Evolutionary conservation across 1,140 invertebrate genomes (phyloP).

Genomic region (Olivierus martensii): DNA sequence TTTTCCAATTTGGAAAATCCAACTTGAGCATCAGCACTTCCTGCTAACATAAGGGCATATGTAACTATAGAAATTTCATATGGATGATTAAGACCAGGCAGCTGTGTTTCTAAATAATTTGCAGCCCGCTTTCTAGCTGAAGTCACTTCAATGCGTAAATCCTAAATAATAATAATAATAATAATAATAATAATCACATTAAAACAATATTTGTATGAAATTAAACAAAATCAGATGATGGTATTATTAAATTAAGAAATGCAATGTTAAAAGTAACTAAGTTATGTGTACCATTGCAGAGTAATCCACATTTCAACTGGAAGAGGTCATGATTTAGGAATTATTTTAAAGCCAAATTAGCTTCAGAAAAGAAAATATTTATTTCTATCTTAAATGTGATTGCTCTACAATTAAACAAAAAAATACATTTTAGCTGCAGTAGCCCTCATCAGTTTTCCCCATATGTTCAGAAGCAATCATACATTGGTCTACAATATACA

Average conservation of each 20-base stretch:
- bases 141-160: conserved; percentile 21
- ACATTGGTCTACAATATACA: no score
- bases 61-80: conserved; percentile 38
- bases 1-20: conserved; percentile 29
- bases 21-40: conserved; percentile 30
- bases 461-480: no score
- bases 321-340: no score
- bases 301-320: no score
- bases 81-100: conserved; percentile 30
- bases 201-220: background rate
- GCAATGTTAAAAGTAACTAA: no score
- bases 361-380: no score
- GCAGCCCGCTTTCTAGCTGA: conserved; percentile 26
- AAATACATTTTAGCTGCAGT: no score
- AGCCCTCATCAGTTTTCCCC: no score
- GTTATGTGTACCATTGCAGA: no score
- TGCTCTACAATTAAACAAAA: no score
- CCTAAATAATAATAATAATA: background rate
- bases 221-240: background rate
- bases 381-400: no score
- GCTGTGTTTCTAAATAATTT: conserved; percentile 30
- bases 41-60: conserved; percentile 34
- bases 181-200: background rate
- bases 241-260: background rate
- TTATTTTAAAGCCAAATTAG: no score